A percentile compares a stretch with the other conserved stretches of the same genome.
These are phyloP conservation scores for Drosophila ananassae DNA, from an alignment of 1,140 invertebrate species.

Conservation along the genomic window DNA sequence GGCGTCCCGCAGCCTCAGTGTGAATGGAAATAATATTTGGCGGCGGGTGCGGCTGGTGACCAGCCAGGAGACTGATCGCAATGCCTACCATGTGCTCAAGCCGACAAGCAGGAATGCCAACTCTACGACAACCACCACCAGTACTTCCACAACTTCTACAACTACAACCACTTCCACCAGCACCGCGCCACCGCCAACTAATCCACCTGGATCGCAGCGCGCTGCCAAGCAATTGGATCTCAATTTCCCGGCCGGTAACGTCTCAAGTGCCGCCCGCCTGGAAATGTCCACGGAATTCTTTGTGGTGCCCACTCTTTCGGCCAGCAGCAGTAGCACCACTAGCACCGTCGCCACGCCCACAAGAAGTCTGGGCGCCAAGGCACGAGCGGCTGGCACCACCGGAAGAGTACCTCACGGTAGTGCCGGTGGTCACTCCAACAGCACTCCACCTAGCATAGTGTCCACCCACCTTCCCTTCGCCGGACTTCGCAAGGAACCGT, in stretches of 20 bases:
- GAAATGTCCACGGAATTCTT: conserved; percentile 92
- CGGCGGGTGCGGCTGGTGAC: conserved; percentile 69
- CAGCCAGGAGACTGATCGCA: conserved; percentile 63
- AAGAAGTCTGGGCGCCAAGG: conserved; percentile 60
- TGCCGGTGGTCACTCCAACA: conserved; percentile 19
- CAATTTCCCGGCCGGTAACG: conserved; percentile 55
- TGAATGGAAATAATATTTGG: conserved; percentile 69
- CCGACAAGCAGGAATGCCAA: conserved; percentile 41
- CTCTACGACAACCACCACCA: conserved; percentile 23
- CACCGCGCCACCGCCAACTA: conserved; percentile 22
- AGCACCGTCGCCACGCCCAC: conserved; percentile 46
- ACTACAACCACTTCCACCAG: conserved; percentile 32
- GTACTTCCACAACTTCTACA: conserved; percentile 13
- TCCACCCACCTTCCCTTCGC: conserved; percentile 70
- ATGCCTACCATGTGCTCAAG: conserved; percentile 67
- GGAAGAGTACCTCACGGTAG: conserved; percentile 3
- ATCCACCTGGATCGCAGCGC: conserved; percentile 30
- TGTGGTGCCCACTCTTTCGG: conserved; percentile 85
- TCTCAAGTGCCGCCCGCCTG: conserved; percentile 86
- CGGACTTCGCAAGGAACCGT: conserved; percentile 89
- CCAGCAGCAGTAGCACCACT: conserved; percentile 35
- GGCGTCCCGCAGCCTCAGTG: conserved; percentile 61
- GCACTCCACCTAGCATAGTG: conserved; percentile 74
- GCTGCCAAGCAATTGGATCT: conserved; percentile 70
- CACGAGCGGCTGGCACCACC: conserved; percentile 62